phyloP scores from a whole-genome alignment of 2,888 invertebrate species.

The Rugalucina vietnamica region DNA sequence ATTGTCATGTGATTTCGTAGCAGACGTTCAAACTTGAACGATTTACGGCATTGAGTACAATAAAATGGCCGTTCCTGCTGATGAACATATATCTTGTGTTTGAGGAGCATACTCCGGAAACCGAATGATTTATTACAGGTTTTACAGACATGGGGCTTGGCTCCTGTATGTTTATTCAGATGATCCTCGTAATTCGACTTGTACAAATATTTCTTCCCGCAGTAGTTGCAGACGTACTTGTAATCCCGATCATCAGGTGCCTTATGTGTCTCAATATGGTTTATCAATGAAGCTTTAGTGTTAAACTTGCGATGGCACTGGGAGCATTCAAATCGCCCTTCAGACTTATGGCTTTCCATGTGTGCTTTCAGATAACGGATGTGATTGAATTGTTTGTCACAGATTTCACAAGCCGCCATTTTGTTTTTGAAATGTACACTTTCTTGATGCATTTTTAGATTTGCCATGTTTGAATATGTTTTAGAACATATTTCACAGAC shows the following conservation, averaged over 20 bases:
- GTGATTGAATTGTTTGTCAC: constrained; percentile 64
- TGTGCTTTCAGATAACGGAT: constrained; percentile 65
- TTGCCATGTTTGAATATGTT: constrained; percentile 46
- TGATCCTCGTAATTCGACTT: constrained; percentile 71
- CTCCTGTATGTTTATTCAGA: constrained; percentile 76
- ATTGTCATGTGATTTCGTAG: constrained; percentile 68
- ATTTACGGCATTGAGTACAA: constrained; percentile 69
- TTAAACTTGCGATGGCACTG: background rate
- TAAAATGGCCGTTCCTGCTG: constrained; percentile 66
- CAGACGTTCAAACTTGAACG: constrained; percentile 70
- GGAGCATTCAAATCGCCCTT: background rate
- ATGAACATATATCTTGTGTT: constrained; percentile 71
- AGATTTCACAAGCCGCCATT: constrained; percentile 53
- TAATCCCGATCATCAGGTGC: constrained; percentile 64
- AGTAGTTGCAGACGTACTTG: constrained; percentile 66
- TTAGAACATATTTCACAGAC: constrained; percentile 63
- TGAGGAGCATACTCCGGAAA: constrained; percentile 68
- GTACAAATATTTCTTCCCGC: constrained; percentile 65
- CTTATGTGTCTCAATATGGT: constrained; percentile 74
- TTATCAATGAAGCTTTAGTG: constrained; percentile 34
- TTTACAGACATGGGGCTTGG: constrained; percentile 70
- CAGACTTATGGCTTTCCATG: constrained; percentile 47
- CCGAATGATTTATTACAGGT: constrained; percentile 69
- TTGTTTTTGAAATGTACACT: constrained; percentile 55
- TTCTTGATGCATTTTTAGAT: constrained; percentile 62